Evolutionary conservation across 2,113 vertebrate species (phyloP).

Genomic region (Podarcis raffonei): DNA sequence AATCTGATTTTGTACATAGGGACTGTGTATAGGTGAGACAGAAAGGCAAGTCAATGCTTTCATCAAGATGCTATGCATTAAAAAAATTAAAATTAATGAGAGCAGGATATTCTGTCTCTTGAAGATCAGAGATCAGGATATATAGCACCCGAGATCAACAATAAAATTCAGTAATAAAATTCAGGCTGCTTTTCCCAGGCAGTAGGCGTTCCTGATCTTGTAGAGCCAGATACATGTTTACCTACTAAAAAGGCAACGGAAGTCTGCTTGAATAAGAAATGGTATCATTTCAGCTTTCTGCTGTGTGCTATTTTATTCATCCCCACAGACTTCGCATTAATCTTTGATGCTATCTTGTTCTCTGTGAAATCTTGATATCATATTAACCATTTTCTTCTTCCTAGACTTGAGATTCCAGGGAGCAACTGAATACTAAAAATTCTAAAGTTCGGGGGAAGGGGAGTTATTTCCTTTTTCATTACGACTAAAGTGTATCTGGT

Average conservation of each 20-base stretch:
- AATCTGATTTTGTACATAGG: constrained; percentile 37
- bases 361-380: constrained; percentile 37
- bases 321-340: constrained; percentile 60
- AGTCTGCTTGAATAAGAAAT: constrained; percentile 66
- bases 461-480: neutral
- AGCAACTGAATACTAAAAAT: constrained; percentile 3
- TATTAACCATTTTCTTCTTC: constrained; percentile 9
- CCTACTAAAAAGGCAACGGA: constrained; percentile 35
- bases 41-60: constrained; percentile 64
- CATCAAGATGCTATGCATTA: constrained; percentile 62
- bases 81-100: constrained; percentile 42
- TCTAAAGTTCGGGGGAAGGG: neutral
- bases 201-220: constrained; percentile 49
- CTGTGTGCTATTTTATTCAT: constrained; percentile 54
- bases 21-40: constrained; percentile 52
- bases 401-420: neutral
- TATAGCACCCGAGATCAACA: constrained; percentile 55
- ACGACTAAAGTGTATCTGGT: neutral
- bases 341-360: constrained; percentile 51
- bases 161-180: constrained; percentile 61
- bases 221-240: constrained; percentile 52
- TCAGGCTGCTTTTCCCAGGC: constrained; percentile 54
- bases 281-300: constrained; percentile 52
- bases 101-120: constrained; percentile 35
- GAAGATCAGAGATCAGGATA: constrained; percentile 31